These are phyloP conservation scores for Synanthedon formicaeformis DNA, from an alignment of 2,888 invertebrate genomes.

Conservation along the genomic window DNA sequence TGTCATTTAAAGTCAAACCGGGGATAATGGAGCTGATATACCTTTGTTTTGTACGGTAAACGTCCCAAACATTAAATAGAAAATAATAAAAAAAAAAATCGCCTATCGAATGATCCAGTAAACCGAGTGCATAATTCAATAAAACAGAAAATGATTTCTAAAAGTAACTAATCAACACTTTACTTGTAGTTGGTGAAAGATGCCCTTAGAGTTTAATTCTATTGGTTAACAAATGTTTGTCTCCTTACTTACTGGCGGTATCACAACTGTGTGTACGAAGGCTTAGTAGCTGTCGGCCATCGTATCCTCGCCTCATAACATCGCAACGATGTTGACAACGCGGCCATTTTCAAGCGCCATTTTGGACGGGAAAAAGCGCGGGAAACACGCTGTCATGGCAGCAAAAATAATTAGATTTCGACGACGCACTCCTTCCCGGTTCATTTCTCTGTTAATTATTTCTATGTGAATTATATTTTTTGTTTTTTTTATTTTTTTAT, in stretches of 20 bases:
- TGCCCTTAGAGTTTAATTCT: no score
- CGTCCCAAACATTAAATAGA: no score
- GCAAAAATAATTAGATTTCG: constrained; percentile 64
- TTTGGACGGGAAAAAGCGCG: constrained; percentile 47
- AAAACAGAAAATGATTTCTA: no score
- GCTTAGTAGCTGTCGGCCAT: constrained; percentile 55
- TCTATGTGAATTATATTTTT: constrained; percentile 32
- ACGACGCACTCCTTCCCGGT: constrained; percentile 46
- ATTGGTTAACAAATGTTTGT: not conserved
- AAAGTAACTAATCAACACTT: no score
- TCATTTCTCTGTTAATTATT: constrained; percentile 66
- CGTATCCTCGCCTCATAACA: constrained; percentile 54
- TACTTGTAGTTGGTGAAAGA: no score
- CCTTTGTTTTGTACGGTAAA: no score
- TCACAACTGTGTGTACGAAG: constrained; percentile 23
- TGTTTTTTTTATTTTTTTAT: not conserved
- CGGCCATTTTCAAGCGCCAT: constrained; percentile 45
- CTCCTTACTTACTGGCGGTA: not conserved
- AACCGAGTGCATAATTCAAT: no score
- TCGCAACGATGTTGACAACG: constrained; percentile 45
- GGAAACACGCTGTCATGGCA: constrained; percentile 57
- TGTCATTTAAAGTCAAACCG: no score
- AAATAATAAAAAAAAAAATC: no score
- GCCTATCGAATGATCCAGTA: no score
- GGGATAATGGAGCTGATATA: no score